phyloP scores from a whole-genome alignment of 2,888 invertebrate species.

The Trileptium ribeirensis region DNA sequence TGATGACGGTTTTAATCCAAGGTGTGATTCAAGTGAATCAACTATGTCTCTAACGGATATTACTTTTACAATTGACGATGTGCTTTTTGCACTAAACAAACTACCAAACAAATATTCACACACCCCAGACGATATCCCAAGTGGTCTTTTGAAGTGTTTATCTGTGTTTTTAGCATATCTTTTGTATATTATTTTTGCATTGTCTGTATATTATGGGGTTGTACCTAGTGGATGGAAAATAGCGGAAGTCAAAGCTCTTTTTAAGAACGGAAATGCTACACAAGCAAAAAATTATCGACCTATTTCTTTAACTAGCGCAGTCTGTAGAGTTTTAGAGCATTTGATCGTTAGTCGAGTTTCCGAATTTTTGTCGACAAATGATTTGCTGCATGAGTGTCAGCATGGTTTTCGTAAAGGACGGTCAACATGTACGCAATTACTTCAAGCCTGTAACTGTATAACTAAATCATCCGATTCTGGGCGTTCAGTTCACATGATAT shows the following conservation, averaged over 20 bases:
- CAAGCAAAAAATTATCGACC: not conserved
- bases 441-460: not conserved
- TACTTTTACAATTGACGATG: too few species aligned
- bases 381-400: not conserved
- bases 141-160: not conserved
- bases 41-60: too few species aligned
- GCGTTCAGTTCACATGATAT: too few species aligned
- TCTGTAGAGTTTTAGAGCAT: slow-evolving; percentile 2
- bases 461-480: not conserved
- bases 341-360: not conserved
- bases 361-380: not conserved
- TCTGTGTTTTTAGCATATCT: not conserved
- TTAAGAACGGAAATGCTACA: not conserved
- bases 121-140: slow-evolving; percentile 7
- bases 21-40: too few species aligned
- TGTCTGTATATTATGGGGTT: not conserved
- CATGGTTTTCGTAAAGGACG: not conserved
- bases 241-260: too few species aligned
- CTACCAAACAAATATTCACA: not conserved
- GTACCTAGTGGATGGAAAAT: not conserved
- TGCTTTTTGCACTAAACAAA: too few species aligned
- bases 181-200: not conserved
- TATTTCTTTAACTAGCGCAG: not conserved
- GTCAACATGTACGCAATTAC: not conserved
- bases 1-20: too few species aligned